Base-by-base conservation (phyloP, 1,140 invertebrate genomes). In the Ladona fulva region DNA sequence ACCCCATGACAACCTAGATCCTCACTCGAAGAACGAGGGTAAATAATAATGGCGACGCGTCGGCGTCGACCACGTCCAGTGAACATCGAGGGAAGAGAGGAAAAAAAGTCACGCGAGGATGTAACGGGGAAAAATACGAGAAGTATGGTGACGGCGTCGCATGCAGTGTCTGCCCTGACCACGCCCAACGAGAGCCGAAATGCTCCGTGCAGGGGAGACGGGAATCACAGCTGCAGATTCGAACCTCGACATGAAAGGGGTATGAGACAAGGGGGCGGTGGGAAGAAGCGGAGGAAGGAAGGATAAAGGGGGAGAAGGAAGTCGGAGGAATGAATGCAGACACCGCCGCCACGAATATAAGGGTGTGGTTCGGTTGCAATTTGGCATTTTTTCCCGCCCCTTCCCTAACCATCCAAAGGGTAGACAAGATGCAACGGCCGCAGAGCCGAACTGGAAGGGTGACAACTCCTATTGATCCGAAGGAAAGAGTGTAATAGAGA, bases 121-220 rank as follows among this genome's bases (percentile, higher is more conserved):
- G 8, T 37, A n/a, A 37, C 29, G 29, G 29, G n/a, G 29, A 37
- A 37, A 37, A 37, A 37, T 37, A 37, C 29, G 29, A 37, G 52
- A 66, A 22, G 52, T 22, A 1, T 16, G 14, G 44, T 52, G 44
- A 52, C 44, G 44, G 16, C 52, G 52, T 66, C 52, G 52, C 52
- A 66, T 66, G 52, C 52, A 66, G 52, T 66, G 52, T 66, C 52
- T 66, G 52, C 52, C 52, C 52, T 66, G 52, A 66, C 52, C 52
- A 66, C 52, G 52, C 52, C 52, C 52, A 66, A 66, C 52, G 52
- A 19, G 52, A 66, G 52, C 52, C 52, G 52, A 66, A 66, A 66
- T 66, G 52, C 14, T 66, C 52, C 52, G 52, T 66, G 52, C 52
- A 66, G 52, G 52, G 52, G 52, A 66, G n/a, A 52, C 10, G 10